A percentile compares a stretch with the other conserved stretches of the same genome.
Evolutionary conservation across 2,797 vertebrate genomes (phyloP).

Genomic region (Simalia tracyae): DNA sequence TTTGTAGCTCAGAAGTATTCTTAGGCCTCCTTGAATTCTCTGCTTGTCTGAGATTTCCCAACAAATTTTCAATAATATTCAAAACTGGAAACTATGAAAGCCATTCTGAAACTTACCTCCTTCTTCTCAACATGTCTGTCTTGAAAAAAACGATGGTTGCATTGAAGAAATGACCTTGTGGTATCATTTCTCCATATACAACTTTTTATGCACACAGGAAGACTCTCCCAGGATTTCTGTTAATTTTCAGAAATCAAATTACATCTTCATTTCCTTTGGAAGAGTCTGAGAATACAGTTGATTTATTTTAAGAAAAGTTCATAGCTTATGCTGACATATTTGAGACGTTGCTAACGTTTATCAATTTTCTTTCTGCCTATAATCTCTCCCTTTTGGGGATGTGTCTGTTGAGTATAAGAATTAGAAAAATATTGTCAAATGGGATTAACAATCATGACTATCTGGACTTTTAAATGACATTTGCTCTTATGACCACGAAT

Average conservation of each 20-base stretch:
- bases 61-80: not conserved
- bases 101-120: not conserved
- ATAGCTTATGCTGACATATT: not conserved
- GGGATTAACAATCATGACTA: not conserved
- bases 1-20: not conserved
- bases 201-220: not conserved
- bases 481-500: not conserved
- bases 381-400: not conserved
- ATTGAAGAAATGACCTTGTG: not conserved
- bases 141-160: not conserved
- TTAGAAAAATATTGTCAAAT: constrained; percentile 7
- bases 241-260: not conserved
- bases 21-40: not conserved
- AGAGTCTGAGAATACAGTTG: not conserved
- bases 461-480: not conserved
- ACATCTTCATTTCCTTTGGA: not conserved
- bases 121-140: not conserved
- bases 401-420: not conserved
- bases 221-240: not conserved
- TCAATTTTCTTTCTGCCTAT: not conserved
- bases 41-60: not conserved
- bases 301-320: not conserved
- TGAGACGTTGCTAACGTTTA: not conserved
- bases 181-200: not conserved
- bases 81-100: not conserved